phyloP scores from a whole-genome alignment of 2,797 vertebrate genomes.

The Rallus crepitans region DNA sequence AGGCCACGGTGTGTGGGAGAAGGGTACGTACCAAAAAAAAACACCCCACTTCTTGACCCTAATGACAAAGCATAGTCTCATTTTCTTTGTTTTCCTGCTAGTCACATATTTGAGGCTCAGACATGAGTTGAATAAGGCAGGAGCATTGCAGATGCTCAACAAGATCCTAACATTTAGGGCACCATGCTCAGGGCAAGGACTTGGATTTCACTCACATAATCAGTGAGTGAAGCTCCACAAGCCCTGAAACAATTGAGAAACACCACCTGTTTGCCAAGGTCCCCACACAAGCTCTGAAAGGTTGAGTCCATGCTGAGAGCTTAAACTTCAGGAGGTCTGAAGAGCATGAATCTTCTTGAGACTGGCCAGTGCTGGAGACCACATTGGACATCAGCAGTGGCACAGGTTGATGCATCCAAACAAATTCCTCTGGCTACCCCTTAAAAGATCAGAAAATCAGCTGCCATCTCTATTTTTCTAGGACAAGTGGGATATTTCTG shows the following conservation, averaged over 20 bases:
- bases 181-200: background rate
- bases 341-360: background rate
- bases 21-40: background rate
- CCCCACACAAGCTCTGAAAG: background rate
- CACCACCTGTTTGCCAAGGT: background rate
- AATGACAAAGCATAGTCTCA: background rate
- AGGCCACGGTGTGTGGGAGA: background rate
- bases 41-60: background rate
- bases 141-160: background rate
- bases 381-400: background rate
- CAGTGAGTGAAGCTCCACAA: background rate
- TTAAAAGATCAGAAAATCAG: background rate
- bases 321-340: background rate
- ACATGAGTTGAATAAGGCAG: background rate
- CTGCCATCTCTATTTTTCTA: background rate
- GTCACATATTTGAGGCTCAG: background rate
- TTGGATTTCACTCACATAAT: rapidly evolving
- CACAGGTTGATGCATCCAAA: background rate
- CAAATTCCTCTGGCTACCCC: background rate
- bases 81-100: constrained; percentile 7
- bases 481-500: background rate
- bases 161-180: background rate
- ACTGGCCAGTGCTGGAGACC: rapidly evolving
- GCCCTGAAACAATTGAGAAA: background rate
- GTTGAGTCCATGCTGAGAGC: background rate